Percentiles rank a stretch among this genome's conserved stretches.
phyloP scores from a whole-genome alignment of 1,140 invertebrate genomes.

The Zaprionus kolodkinae region DNA sequence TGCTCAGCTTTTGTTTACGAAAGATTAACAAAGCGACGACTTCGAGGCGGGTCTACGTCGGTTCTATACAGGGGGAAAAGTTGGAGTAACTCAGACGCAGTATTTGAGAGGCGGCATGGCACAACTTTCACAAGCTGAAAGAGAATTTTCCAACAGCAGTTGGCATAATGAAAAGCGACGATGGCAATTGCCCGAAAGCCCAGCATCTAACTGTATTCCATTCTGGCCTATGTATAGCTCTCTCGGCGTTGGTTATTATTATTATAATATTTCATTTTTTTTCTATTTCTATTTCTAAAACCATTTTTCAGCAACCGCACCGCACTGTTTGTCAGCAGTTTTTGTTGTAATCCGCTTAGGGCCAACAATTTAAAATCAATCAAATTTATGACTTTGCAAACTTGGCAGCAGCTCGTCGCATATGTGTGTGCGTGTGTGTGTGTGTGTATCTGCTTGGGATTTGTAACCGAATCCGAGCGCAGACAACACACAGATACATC shows the following conservation, averaged over 20 bases:
- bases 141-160: slow-evolving; percentile 44
- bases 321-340: slow-evolving; percentile 33
- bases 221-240: neutral
- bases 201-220: slow-evolving; percentile 35
- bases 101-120: slow-evolving; percentile 21
- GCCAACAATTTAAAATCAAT: slow-evolving; percentile 55
- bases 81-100: slow-evolving; percentile 10
- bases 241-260: slow-evolving; percentile 9
- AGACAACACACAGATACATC: slow-evolving; percentile 33
- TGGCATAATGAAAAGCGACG: slow-evolving; percentile 45
- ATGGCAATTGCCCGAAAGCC: slow-evolving; percentile 13
- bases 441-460: slow-evolving; percentile 19
- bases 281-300: slow-evolving; percentile 8
- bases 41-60: neutral
- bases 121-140: slow-evolving; percentile 48
- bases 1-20: slow-evolving; percentile 45
- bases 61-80: slow-evolving; percentile 38
- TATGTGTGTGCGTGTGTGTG: slow-evolving; percentile 14
- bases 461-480: slow-evolving; percentile 49
- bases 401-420: slow-evolving; percentile 27
- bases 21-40: slow-evolving; percentile 35
- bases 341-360: slow-evolving; percentile 51
- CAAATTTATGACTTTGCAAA: slow-evolving; percentile 61
- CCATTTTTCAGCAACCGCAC: slow-evolving; percentile 19
- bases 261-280: neutral